Conservation (phyloP, 1,140 invertebrate genomes). For the Plectrocnemia conspersa region DNA sequence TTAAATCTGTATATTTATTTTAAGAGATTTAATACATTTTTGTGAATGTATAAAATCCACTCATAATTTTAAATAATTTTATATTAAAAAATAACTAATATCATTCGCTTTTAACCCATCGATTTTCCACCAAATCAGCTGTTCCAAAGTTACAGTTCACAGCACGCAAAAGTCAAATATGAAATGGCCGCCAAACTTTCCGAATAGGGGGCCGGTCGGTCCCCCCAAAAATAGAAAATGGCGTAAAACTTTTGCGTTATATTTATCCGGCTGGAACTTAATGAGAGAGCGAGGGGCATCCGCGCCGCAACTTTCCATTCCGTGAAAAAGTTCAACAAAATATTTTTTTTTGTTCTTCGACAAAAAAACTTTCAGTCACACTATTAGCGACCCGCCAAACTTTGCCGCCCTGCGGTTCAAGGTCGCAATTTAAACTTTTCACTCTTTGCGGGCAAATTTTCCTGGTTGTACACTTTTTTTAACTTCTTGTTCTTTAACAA, state of each 20-base stretch:
- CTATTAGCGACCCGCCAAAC: constrained; percentile 53
- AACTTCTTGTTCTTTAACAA: constrained; percentile 23
- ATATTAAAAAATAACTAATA: too few relatives aligned
- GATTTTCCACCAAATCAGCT: constrained; percentile 33
- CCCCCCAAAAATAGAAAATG: constrained; percentile 35
- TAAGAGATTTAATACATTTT: too few relatives aligned
- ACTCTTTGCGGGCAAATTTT: too few relatives aligned
- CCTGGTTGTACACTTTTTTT: too few relatives aligned
- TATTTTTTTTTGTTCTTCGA: constrained; percentile 43
- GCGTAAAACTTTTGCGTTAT: constrained; percentile 38
- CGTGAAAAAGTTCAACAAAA: constrained; percentile 49
- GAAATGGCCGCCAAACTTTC: constrained; percentile 30
- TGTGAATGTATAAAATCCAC: too few relatives aligned
- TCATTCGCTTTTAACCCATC: too few relatives aligned
- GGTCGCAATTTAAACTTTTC: constrained; percentile 56
- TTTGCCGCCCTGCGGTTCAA: constrained; percentile 48
- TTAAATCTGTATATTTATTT: too few relatives aligned
- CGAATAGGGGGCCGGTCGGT: constrained; percentile 19
- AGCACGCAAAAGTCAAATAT: constrained; percentile 19
- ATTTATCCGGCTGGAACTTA: constrained; percentile 37
- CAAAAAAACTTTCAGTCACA: constrained; percentile 41
- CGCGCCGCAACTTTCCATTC: constrained; percentile 39
- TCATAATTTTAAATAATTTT: too few relatives aligned
- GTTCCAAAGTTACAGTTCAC: constrained; percentile 13
- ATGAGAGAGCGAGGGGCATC: constrained; percentile 39